Base-by-base conservation (phyloP, 2,113 vertebrate species). In the Erinaceus europaeus region DNA sequence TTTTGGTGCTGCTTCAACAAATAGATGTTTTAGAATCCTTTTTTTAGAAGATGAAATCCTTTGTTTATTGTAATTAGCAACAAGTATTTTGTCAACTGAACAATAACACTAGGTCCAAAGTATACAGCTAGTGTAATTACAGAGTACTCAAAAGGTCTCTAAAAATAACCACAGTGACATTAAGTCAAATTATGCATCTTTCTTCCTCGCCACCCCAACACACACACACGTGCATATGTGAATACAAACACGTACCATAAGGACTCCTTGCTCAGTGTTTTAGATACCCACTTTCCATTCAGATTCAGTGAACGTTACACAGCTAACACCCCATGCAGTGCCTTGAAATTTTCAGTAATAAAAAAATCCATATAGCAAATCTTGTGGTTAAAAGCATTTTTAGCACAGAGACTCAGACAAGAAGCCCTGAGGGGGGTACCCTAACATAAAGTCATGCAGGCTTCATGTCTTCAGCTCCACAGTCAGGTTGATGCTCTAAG, bases 231-330 rank as follows among this genome's bases (percentile, higher is more conserved):
- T 10, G 34, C 6, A 46, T 42, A 6, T 42, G 18, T 36, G 32
- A 40, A 72, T 14, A 46, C 46, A 77, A 15, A 65, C 46, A 65
- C 14, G 38, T 25, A 86, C 53, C 50, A 89, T 59, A 95, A 90
- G 88, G 88, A 73, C 64, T 71, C 36, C 92, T 93, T 72, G 75
- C 90, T 95, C 93, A 86, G 91, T 92, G 89, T 72, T 95, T 97
- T 94, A 91, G 91, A 90, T 93, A 86, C 86, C 92, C 84, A 93
- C 88, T 94, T 96, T 81, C 91, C 94, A 95, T 95, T 95, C 59
- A 96, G 94, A 97, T 87, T 94, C 94, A 94, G 92, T 92, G 91
- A 93, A 90, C 96, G 88, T 95, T 84, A 89, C 36, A 74, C 29
- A 94, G 92, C 92, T 91, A 93, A 95, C 91, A 95, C 78, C 64